These are phyloP conservation scores for Tretioscincus oriximinensis DNA, from an alignment of 2,113 vertebrate genomes.

Conservation along the genomic window DNA sequence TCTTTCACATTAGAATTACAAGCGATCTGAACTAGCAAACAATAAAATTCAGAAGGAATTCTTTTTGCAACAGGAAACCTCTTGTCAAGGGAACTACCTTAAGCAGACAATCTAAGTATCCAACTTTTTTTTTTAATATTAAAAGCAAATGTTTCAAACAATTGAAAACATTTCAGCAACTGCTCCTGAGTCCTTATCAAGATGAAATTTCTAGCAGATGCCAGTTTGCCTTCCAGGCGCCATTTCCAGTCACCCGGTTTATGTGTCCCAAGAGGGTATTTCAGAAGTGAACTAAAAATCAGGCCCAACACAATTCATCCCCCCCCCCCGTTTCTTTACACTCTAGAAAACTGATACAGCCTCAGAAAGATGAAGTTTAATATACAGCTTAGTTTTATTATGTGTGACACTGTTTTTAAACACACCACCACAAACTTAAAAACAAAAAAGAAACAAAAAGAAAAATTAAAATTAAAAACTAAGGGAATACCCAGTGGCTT, in stretches of 20 bases:
- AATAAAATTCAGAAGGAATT: slow-evolving; percentile 60
- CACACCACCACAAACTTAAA: slow-evolving; percentile 41
- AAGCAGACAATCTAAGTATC: slow-evolving; percentile 60
- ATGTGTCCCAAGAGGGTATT: slow-evolving; percentile 60
- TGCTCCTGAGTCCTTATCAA: slow-evolving; percentile 66
- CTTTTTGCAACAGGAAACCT: slow-evolving; percentile 67
- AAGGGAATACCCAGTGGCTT: slow-evolving; percentile 28
- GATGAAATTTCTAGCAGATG: slow-evolving; percentile 76
- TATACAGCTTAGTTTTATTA: slow-evolving; percentile 57
- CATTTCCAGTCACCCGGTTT: slow-evolving; percentile 60
- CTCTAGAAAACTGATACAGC: slow-evolving; percentile 55
- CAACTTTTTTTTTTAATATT: slow-evolving; percentile 54
- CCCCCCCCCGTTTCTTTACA: slow-evolving; percentile 66
- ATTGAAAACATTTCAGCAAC: slow-evolving; percentile 69
- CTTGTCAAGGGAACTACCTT: slow-evolving; percentile 51
- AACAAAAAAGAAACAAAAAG: slow-evolving; percentile 17
- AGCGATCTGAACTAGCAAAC: slow-evolving; percentile 49
- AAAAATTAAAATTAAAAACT: slow-evolving; percentile 13
- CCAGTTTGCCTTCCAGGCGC: slow-evolving; percentile 62
- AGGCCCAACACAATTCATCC: slow-evolving; percentile 68
- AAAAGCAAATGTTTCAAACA: slow-evolving; percentile 73
- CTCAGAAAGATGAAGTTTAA: slow-evolving; percentile 63
- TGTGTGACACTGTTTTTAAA: slow-evolving; percentile 56
- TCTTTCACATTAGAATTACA: slow-evolving; percentile 53
- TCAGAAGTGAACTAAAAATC: slow-evolving; percentile 66